Base-by-base conservation (phyloP, 1,140 invertebrate species). In the fruit fly (Drosophila melanogaster) region DNA sequence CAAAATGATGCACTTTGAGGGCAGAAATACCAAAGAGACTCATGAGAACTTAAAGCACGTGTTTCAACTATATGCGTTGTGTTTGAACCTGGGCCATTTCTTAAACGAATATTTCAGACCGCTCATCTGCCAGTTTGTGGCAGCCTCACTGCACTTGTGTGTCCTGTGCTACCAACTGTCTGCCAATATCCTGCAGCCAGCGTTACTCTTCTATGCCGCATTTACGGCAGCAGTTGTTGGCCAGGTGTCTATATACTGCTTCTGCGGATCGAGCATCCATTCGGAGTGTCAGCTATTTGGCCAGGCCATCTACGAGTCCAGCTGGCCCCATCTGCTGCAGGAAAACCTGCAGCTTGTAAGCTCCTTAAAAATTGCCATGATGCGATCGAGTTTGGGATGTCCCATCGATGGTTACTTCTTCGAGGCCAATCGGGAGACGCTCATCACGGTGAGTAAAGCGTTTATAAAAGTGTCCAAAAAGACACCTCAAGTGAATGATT, bases 191-290 rank as follows among this genome's bases (percentile, higher is more conserved):
- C 40, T 35, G 10, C 47, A 73, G 12, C 62, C 66, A 2, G 55
- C 35, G 1, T 22, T 85, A 14, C 47, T 79, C 4, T 84, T 84
- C 40, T 76, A 71, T 17, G 60, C 43, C 15, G 65, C 58, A 35
- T 84, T 84, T 11, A 84, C 58, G 1, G 14, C 53, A 26, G 71
- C 72, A 1, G 77, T 85, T 22, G 62, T 73, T 2, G 33, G 33
- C 3, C 66, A 85, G 49, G 43, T 84, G 11, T 53, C 64, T 49
- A 70, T 79, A 14, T 84, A 84, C 46, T 84, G 80, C 22, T 47
- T 64, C n/a, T 79, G 76, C 14, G 76, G 80, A 8, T 59, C 65
- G 7, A 64, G 33, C 6, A 54, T 79, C 15, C 44, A 72, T 6
- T 19, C 46, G 37, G 47, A 76, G 47, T 67, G 71, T 12, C 44